Evolutionary conservation across 2,797 vertebrate genomes (phyloP), one percentile per base, ranked within the genome.

Genomic region (Hydrolagus colliei): DNA sequence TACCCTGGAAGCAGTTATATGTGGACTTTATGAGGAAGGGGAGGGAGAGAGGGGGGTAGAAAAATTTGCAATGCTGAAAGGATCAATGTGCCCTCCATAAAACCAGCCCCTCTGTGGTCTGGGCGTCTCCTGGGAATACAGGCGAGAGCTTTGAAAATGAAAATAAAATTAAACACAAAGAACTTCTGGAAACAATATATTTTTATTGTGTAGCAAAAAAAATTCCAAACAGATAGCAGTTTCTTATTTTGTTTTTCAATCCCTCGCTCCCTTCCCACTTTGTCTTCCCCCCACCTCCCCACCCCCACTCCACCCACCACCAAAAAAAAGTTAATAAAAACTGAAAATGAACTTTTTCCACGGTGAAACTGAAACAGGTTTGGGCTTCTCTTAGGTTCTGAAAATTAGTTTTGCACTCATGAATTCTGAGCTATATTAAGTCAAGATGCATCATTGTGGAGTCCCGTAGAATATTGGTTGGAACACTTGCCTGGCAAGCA

Each of bases 311-410:
- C 27, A 27, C 27, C 27, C 41, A 52, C 41, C 65, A 41, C 71
- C 71, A 84, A 71, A 68, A 71, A 16, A 71, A 41, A 75, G 35
- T 75, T 67, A 35, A 71, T 84, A 52, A 41, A 84, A 84, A 41
- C 41, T 4, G 41, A 68, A 65, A 67, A 35, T 35, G 27, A 71
- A 20, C 71, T 10, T 68, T 79, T 84, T 84, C 65, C 4, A n/a
- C 4, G 16, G 68, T 16, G 71, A 68, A 84, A 52, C 41, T 52
- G 41, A 52, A 52, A 52, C 41, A 52, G 41, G 41, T 52, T 52
- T 52, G 41, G 41, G 41, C 41, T 52, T 52, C 41, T 52, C 41
- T 3, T 52, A 52, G 41, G 41, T 6, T 52, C 41, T 52, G 41
- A 52, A 52, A 52, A 52, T 52, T 52, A 52, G 41, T 52, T 52